These are phyloP conservation scores for Psophia crepitans DNA, from an alignment of 2,113 vertebrate species.

Conservation along the genomic window DNA sequence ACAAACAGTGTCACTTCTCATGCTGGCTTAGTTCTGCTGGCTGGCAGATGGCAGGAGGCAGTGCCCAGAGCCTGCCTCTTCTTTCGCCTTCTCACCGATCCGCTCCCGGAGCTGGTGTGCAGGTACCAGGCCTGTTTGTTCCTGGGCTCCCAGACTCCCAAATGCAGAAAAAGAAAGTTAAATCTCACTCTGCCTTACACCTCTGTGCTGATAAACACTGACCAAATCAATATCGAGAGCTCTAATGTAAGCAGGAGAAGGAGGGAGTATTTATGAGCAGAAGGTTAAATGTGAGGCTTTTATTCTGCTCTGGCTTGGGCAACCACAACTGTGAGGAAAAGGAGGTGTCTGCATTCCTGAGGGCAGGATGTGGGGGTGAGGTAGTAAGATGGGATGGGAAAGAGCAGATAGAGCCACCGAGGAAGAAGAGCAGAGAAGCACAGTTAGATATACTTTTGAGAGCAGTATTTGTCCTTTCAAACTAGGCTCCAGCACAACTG, in stretches of 20 bases:
- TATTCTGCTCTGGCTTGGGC: neutral
- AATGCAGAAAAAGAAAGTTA: neutral
- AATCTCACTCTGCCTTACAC: neutral
- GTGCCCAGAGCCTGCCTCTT: neutral
- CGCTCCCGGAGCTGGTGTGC: accelerated
- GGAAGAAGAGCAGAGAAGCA: neutral
- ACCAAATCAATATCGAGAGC: neutral
- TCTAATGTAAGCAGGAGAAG: neutral
- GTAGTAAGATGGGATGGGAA: neutral
- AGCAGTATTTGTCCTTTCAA: neutral
- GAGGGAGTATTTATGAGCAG: neutral
- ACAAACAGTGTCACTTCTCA: neutral
- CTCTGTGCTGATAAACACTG: neutral
- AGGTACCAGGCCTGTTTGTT: neutral
- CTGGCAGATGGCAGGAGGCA: neutral
- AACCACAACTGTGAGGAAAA: neutral
- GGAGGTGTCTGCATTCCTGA: neutral
- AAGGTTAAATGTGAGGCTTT: neutral
- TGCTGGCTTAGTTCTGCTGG: neutral
- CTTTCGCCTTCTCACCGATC: neutral
- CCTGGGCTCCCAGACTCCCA: neutral
- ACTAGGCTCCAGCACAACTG: neutral
- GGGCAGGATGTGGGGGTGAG: neutral
- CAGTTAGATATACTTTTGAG: neutral
- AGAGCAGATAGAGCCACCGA: neutral